phyloP scores from a whole-genome alignment of 2,888 invertebrate species.

The Melikaiella ostensackeni region DNA sequence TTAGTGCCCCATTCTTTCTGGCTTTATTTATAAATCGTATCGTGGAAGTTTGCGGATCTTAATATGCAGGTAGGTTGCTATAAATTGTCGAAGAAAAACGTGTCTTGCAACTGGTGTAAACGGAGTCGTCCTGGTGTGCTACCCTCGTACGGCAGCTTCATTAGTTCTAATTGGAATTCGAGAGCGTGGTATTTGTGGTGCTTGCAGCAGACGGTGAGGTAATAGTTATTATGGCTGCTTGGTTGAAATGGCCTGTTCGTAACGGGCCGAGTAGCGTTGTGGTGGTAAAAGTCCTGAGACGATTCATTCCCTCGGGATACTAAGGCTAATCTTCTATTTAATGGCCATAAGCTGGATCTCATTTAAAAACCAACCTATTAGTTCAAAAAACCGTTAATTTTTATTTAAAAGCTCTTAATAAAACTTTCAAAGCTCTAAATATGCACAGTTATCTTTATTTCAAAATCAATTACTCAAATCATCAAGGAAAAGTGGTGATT shows the following conservation, averaged over 20 bases:
- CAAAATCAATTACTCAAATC: too few species aligned
- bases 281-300: slow-evolving; percentile 31
- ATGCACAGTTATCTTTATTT: too few species aligned
- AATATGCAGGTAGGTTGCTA: not conserved
- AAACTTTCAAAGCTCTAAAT: too few species aligned
- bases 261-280: slow-evolving; percentile 12
- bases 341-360: slow-evolving; percentile 7
- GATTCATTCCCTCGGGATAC: slow-evolving; percentile 23
- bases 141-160: slow-evolving; percentile 53
- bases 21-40: slow-evolving; percentile 24
- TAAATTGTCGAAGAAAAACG: slow-evolving; percentile 22
- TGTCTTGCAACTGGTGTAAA: slow-evolving; percentile 34
- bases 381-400: not conserved
- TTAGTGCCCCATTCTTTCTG: not conserved
- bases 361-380: not conserved
- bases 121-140: slow-evolving; percentile 41
- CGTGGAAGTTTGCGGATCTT: not conserved
- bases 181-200: slow-evolving; percentile 53
- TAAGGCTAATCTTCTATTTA: slow-evolving; percentile 21
- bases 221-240: slow-evolving; percentile 49
- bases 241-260: slow-evolving; percentile 42
- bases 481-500: too few species aligned
- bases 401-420: not conserved
- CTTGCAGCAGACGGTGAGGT: slow-evolving; percentile 46
- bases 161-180: slow-evolving; percentile 68